A percentile compares a stretch with the other conserved stretches of the same genome.
Conservation (phyloP, 2,113 vertebrate species). For the Cynocephalus volans region DNA sequence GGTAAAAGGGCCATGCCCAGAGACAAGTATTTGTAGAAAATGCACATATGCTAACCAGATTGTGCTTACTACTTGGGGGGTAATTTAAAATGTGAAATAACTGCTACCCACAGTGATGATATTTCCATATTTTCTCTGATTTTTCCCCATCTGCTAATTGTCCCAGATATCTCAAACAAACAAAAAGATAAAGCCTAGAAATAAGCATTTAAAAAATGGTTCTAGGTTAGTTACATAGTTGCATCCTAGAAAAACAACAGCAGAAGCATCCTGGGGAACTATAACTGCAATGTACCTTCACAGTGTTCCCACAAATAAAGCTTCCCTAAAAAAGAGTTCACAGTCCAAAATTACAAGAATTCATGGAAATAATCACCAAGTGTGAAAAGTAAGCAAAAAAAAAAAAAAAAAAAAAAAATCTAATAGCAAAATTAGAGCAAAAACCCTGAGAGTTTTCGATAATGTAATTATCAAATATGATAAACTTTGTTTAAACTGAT, state of each 20-base stretch:
- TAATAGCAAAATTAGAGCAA: background rate
- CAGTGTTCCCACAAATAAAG: background rate
- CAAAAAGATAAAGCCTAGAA: background rate
- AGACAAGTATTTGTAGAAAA: background rate
- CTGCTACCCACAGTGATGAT: background rate
- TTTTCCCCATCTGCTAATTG: background rate
- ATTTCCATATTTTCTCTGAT: background rate
- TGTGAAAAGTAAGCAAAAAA: background rate
- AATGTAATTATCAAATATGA: constrained; percentile 1
- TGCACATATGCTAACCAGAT: background rate
- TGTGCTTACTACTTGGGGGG: background rate
- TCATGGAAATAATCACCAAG: background rate
- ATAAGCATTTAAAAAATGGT: background rate
- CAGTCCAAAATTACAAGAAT: background rate
- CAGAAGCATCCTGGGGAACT: background rate
- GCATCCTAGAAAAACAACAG: background rate
- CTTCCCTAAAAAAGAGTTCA: background rate
- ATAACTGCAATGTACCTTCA: background rate
- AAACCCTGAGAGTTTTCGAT: background rate
- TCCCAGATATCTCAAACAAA: background rate
- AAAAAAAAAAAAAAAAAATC: background rate
- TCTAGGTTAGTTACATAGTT: background rate
- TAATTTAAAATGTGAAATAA: constrained; percentile 51
- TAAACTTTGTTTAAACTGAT: background rate
- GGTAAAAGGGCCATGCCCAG: background rate